phyloP scores from a whole-genome alignment of 2,113 vertebrate species.

The Mastomys natalensis region DNA sequence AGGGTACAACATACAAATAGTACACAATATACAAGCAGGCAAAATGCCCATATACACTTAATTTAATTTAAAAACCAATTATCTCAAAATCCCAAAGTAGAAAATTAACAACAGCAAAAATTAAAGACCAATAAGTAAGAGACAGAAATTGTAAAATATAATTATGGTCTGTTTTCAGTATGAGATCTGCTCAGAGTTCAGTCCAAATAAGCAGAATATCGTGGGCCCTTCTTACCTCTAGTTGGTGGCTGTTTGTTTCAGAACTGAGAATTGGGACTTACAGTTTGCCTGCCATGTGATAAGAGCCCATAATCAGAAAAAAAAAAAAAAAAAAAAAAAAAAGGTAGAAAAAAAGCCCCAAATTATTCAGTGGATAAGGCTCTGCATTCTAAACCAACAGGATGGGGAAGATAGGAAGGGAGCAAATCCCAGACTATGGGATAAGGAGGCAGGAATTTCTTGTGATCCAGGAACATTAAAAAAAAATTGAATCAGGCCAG shows the following conservation, averaged over 20 bases:
- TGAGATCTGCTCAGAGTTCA: neutral
- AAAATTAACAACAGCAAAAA: neutral
- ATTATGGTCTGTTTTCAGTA: neutral
- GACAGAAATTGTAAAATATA: neutral
- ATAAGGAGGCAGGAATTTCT: neutral
- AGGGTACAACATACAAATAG: neutral
- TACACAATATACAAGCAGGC: neutral
- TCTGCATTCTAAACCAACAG: neutral
- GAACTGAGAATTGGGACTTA: neutral
- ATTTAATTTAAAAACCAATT: constrained; percentile 12
- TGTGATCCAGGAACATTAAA: neutral
- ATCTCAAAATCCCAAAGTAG: constrained; percentile 17
- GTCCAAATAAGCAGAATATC: neutral
- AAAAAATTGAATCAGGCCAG: too few relatives aligned
- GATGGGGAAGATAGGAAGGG: neutral
- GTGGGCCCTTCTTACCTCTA: neutral
- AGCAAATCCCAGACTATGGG: neutral
- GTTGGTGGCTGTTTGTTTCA: neutral
- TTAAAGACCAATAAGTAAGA: neutral
- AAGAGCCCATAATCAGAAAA: neutral
- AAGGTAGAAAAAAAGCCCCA: neutral
- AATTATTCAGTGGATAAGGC: neutral
- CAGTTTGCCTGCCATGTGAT: neutral
- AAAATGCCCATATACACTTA: neutral
- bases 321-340: too few relatives aligned